phyloP scores from a whole-genome alignment of 2,113 vertebrate species.

The Catagonus wagneri region DNA sequence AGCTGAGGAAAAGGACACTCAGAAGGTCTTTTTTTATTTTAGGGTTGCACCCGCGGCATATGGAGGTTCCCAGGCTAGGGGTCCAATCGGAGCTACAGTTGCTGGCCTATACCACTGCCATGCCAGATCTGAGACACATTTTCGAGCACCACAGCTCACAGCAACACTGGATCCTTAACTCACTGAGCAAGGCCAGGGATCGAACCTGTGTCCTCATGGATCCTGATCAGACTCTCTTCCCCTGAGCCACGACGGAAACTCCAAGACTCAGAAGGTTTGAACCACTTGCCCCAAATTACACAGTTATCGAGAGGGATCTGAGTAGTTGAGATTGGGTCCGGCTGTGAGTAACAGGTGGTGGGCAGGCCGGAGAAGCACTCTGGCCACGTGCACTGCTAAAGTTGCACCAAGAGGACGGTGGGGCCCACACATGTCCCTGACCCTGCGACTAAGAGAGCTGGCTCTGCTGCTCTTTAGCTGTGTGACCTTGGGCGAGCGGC shows the following conservation, averaged over 20 bases:
- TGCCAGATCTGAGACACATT: no score
- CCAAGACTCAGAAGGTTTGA: neutral
- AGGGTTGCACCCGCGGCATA: no score
- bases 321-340: neutral
- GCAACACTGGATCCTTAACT: no score
- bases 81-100: no score
- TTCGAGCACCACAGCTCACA: no score
- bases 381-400: neutral
- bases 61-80: no score
- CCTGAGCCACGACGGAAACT: no score
- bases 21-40: neutral
- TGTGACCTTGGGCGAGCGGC: neutral
- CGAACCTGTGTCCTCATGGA: no score
- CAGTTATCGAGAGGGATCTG: neutral
- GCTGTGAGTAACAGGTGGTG: neutral
- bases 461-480: neutral
- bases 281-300: neutral
- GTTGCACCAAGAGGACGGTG: fast-evolving
- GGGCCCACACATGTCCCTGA: neutral
- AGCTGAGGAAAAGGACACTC: neutral
- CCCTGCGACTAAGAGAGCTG: neutral
- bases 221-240: no score
- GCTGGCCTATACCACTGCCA: no score
- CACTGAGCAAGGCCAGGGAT: no score
- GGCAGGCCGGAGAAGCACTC: neutral